Base-by-base conservation (phyloP, 1,140 invertebrate species). In the Diploscapter pachys region DNA sequence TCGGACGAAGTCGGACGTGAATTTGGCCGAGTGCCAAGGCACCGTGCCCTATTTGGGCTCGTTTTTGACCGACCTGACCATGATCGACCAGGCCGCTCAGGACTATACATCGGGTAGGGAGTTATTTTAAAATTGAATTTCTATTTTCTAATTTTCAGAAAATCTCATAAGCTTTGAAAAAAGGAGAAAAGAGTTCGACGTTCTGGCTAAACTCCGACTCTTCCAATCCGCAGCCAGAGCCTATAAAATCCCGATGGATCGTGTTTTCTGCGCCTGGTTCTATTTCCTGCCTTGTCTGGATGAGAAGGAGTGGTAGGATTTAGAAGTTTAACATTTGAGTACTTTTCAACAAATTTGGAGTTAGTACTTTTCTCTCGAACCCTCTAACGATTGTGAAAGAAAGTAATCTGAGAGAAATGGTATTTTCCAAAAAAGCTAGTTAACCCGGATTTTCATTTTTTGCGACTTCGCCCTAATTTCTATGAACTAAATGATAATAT, bases 111-210 rank as follows among this genome's bases (percentile, higher is more conserved):
- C 87, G 52, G 85, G 81, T 81, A 51, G 4, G 73, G 52, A 8
- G 11, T 54, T 55, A 5, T 57, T 53, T 65, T 13, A 11, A 66
- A 50, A 53, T 4, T 0, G 52, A 65, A 71, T 64, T 31, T 63
- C 57, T 55, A 63, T 8, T 13, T 48, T 3, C 5, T 11, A n/a
- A 13, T 5, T 71, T 59, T 72, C 69, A 61, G 81, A 87, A 51
- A 92, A 92, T 76, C 88, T 99, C 3, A 96, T 99, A 56, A 99
- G 99, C 87, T 98, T 99, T 86, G 96, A 99, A 86, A 99, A 99
- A 87, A 90, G 93, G 76, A 88, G 95, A 76, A 98, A 98, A 88
- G 96, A 99, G 87, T 99, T 99, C 87, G 96, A 99, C 88, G 93
- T 99, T 61, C 88, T 99, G 53, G 96, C 96, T 0, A 95, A 92